Evolutionary conservation across 2,797 vertebrate species (phyloP), one percentile per base, ranked within the genome.

Genomic region (Microhierax caerulescens): DNA sequence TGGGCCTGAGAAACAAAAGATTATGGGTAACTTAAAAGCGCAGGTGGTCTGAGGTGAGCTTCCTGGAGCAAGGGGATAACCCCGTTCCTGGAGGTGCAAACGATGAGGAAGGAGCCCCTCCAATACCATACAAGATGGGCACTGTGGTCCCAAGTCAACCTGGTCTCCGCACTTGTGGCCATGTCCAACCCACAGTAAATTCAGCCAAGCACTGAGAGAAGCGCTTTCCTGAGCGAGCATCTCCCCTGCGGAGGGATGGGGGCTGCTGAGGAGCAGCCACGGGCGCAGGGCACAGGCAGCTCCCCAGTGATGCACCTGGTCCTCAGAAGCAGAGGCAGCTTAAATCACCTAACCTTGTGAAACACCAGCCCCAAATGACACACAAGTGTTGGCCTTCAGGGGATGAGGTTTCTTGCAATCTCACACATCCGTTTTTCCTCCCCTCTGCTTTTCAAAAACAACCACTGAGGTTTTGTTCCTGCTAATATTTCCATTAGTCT

Each of bases 191-290:
- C 9, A 7, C 48, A 39, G 19, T 2, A 3, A 56, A 47, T 3
- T 24, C 64, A 84, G 61, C 51, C 51, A 59, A 34, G 37, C 1
- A 4, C 37, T 17, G 1, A 39, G 25, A 73, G 32, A 11, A 85
- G 22, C 3, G 0, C 43, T 43, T 6, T 43, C 36, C 80, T 22
- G 25, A 36, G 37, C 2, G 3, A 47, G 7, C 28, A 19, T 10
- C 64, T 67, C 28, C 45, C 41, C 1, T 7, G 0, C 1, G 1
- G 43, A 75, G 28, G 43, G 24, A 19, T 5, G 5, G 32, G 32
- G 23, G 63, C 3, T 7, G 41, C 45, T 0, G 0, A 53, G 45
- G 59, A 72, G 16, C 22, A 32, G 45, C 20, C 0, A 0, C 5
- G 2, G 17, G 30, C 57, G 45, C 32, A 5, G 39, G 5, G 5